Evolutionary conservation across 2,113 vertebrate species (phyloP), one percentile per base, ranked within the genome.

Genomic region (Meles meles): DNA sequence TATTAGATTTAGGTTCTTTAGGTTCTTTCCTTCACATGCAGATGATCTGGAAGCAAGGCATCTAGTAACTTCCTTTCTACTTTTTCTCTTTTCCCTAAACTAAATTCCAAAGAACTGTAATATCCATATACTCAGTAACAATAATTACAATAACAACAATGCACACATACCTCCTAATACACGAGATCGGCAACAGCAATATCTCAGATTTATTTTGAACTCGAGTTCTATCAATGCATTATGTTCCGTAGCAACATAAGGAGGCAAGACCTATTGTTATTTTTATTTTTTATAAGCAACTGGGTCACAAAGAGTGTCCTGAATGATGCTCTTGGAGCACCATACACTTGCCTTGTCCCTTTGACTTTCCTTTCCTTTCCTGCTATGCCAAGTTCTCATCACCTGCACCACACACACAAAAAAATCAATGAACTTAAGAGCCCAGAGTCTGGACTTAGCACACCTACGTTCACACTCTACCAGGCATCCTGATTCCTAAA

Each of bases 391-490:
- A 31, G 7, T 69, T 18, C 37, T 20, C 59, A 31, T 27, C 29
- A 39, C 49, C 49, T 67, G 21, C 18, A 11, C 17, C 21, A 55
- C 4, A 55, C 10, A 27, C 6, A 67, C n/a, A n/a, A n/a, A 8
- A 21, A 52, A 59, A 77, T 31, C 3, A 72, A 82, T 27, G 29
- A 63, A 67, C 23, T 12, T 10, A 37, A 20, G 49, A 2, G 2
- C 14, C 14, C 77, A 20, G 34, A 4, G 77, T 61, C 37, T 90
- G 27, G 31, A 63, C 4, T 52, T 29, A 74, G 77, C 0, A 69
- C 5, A 29, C 17, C 2, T 21, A 1, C 0, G 7, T n/a, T 31
- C 14, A 34, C 23, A 2, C 2, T 34, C 5, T 77, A 8, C 2
- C 2, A 52, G 59, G 47, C 31, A 57, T 69, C 20, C 7, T 93